Evolutionary conservation across 37 sponge, comb jelly and placozoan genomes (phyloP).

Genomic region (Oscarella lobularis): DNA sequence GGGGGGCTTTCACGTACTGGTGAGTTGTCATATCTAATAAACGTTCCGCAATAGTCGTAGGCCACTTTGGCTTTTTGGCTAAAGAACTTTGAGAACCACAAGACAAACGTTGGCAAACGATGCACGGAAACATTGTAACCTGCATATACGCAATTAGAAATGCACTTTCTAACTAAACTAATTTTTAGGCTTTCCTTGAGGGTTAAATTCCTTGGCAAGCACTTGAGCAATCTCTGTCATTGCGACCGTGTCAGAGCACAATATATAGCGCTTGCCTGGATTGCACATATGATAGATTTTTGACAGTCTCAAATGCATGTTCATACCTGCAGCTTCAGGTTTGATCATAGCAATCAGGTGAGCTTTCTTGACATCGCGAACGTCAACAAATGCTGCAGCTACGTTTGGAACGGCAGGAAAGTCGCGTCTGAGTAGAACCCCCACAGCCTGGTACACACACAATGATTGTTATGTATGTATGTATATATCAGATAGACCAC

Average conservation of each 20-base stretch:
- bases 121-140: too few relatives aligned
- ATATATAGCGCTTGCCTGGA: slow-evolving; percentile 18
- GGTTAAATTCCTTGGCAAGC: slow-evolving; percentile 40
- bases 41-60: neutral
- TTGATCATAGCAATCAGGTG: slow-evolving; percentile 68
- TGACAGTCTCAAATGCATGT: slow-evolving; percentile 11
- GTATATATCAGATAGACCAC: too few relatives aligned
- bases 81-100: too few relatives aligned
- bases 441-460: too few relatives aligned
- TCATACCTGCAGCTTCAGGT: slow-evolving; percentile 57
- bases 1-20: neutral
- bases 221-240: slow-evolving; percentile 32
- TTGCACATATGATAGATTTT: slow-evolving; percentile 1
- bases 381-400: slow-evolving; percentile 43
- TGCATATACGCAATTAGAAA: too few relatives aligned
- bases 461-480: too few relatives aligned
- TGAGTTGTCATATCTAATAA: neutral
- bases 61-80: neutral
- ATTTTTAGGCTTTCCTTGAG: too few relatives aligned
- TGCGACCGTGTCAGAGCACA: slow-evolving; percentile 8
- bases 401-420: slow-evolving; percentile 41
- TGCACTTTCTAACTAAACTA: too few relatives aligned
- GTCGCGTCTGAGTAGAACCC: slow-evolving; percentile 23
- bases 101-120: too few relatives aligned
- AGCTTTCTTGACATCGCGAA: slow-evolving; percentile 77